Evolutionary conservation across 1,140 invertebrate genomes (phyloP).

Genomic region (Brachionus sp.): DNA sequence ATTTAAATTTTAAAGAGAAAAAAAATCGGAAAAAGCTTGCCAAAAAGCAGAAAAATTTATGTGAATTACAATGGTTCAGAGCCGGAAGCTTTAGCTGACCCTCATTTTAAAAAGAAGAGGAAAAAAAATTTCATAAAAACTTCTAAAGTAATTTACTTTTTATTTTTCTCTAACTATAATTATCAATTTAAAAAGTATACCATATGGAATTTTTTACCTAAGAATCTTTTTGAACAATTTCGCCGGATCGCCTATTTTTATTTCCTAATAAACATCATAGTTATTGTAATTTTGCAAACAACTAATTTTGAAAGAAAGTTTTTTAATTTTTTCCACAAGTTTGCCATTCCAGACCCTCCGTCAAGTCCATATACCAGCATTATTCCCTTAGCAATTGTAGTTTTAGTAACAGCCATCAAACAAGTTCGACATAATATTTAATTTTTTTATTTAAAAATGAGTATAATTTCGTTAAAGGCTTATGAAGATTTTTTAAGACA

Average conservation of each 20-base stretch:
- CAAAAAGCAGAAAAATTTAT: not conserved
- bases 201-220: conserved; percentile 73
- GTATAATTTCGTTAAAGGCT: conserved; percentile 55
- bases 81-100: not conserved
- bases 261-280: conserved; percentile 70
- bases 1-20: not conserved
- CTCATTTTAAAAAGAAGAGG: not conserved
- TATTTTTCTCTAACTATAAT: not conserved
- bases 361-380: conserved; percentile 68
- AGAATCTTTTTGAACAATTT: conserved; percentile 80
- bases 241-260: conserved; percentile 79
- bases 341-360: conserved; percentile 33
- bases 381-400: conserved; percentile 72
- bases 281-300: conserved; percentile 63
- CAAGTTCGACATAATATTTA: conserved; percentile 49
- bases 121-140: conserved; percentile 37
- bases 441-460: not conserved
- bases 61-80: not conserved
- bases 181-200: conserved; percentile 75
- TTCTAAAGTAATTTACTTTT: not conserved
- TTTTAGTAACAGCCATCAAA: conserved; percentile 69
- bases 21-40: not conserved
- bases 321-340: conserved; percentile 4
- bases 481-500: conserved; percentile 76
- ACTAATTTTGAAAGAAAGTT: not conserved